phyloP scores from a whole-genome alignment of 2,113 vertebrate species.

The Malurus alboscapulatus region DNA sequence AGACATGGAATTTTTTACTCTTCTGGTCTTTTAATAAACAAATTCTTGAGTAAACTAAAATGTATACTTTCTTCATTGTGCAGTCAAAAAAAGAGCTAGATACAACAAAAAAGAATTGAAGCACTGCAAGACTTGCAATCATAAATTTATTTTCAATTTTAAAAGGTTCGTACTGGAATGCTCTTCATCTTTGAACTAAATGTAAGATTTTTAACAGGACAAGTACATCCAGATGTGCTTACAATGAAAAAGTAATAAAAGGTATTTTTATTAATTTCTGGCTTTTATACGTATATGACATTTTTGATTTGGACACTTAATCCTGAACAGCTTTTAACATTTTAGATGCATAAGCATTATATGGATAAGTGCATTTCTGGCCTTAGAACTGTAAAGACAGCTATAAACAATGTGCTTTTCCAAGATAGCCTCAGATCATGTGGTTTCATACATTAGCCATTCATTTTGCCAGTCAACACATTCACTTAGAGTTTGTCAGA shows the following conservation, averaged over 20 bases:
- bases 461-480: not conserved
- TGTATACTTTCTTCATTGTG: not conserved
- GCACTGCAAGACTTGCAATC: not conserved
- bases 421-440: not conserved
- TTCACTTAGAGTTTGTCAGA: not conserved
- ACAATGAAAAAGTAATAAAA: not conserved
- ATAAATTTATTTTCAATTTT: not conserved
- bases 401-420: not conserved
- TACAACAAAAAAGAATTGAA: not conserved
- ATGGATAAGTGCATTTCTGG: not conserved
- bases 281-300: not conserved
- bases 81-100: not conserved
- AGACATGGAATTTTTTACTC: not conserved
- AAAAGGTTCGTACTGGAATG: not conserved
- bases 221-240: not conserved
- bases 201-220: not conserved
- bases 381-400: not conserved
- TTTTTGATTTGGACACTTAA: not conserved
- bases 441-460: not conserved
- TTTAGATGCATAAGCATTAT: not conserved
- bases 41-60: not conserved
- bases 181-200: not conserved
- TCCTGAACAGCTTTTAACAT: not conserved
- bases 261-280: not conserved
- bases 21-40: not conserved